Base-by-base conservation (phyloP, 2,113 vertebrate genomes). In the Machaerirhynchus nigripectus region DNA sequence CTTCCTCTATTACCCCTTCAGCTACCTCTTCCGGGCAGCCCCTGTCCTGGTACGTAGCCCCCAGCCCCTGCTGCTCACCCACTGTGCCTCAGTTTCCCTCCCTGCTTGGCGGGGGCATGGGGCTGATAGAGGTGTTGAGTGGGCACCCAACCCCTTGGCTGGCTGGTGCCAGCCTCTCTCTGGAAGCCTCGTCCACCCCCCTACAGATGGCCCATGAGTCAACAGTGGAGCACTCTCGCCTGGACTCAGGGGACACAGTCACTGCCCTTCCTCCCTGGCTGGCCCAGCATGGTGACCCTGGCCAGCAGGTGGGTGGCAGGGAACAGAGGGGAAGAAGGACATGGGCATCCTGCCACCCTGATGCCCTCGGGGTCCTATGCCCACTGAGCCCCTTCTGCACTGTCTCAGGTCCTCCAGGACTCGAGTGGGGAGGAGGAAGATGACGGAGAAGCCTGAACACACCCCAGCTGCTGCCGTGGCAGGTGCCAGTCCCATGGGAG, bases 1-100 rank as follows among this genome's bases (percentile, higher is more conserved):
- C 95, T 98, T 99, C 91, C 98, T 99, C 49, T 99, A 99, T 91
- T 99, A 99, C 76, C 99, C 99, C 5, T 99, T 99, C 98, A 99
- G 99, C 96, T 99, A 99, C 98, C 99, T 99, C 96, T 99, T 99
- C 98, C 98, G 99, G 93, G 99, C 99, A 7, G 98, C 99, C 42
- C 99, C 99, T 1, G 99, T 99, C 4, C 97, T 99, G 98, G 99
- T 99, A 89, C 0, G 60, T 21, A 14, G n/a, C 23, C 24, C 39
- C 22, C 5, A 1, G 11, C 3, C 20, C 31, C 24, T 17, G 27
- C 31, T 2, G 11, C 10, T 37, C 30, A 4, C 30, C 6, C 1
- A 0, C 19, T 0, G 1, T 59, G 37, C 86, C 78, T 85, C 78
- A 21, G 65, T 75, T 69, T 69, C 60, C 94, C 68, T 53, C 27